phyloP scores from a whole-genome alignment of 1,140 invertebrate genomes.

The Panagrolaimus sp. region DNA sequence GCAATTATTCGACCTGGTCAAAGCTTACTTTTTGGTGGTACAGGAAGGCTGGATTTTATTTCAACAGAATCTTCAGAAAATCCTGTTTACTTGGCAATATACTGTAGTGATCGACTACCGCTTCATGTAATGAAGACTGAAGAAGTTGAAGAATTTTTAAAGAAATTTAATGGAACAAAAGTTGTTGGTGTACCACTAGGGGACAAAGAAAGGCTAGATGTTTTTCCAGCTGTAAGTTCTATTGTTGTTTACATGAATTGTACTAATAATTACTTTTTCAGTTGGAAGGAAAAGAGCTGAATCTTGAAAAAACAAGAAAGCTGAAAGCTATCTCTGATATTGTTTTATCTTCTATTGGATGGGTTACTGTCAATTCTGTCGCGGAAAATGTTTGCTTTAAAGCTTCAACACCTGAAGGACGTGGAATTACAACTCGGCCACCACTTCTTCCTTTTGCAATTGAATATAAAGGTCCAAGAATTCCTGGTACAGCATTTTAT shows the following conservation, averaged over 20 bases:
- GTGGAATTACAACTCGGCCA: slow-evolving; percentile 23
- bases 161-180: slow-evolving; percentile 20
- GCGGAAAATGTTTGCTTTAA: slow-evolving; percentile 14
- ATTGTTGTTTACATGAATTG: neutral
- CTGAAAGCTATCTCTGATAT: slow-evolving; percentile 26
- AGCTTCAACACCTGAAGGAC: slow-evolving; percentile 35
- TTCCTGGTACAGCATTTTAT: slow-evolving; percentile 30
- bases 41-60: slow-evolving; percentile 34
- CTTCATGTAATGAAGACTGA: slow-evolving; percentile 27
- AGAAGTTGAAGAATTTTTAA: slow-evolving; percentile 33
- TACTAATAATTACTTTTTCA: neutral
- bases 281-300: slow-evolving; percentile 26
- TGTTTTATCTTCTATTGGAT: slow-evolving; percentile 44
- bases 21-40: slow-evolving; percentile 37
- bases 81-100: slow-evolving; percentile 35
- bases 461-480: slow-evolving; percentile 27
- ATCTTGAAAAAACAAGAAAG: slow-evolving; percentile 18
- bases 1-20: slow-evolving; percentile 24
- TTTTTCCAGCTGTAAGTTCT: slow-evolving; percentile 36
- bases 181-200: slow-evolving; percentile 35
- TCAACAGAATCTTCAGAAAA: neutral
- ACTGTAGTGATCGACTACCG: slow-evolving; percentile 27
- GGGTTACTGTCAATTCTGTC: slow-evolving; percentile 34
- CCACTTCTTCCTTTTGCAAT: slow-evolving; percentile 37
- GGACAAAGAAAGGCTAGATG: slow-evolving; percentile 14